phyloP scores from a whole-genome alignment of 1,140 invertebrate genomes.

The Idris sp. region DNA sequence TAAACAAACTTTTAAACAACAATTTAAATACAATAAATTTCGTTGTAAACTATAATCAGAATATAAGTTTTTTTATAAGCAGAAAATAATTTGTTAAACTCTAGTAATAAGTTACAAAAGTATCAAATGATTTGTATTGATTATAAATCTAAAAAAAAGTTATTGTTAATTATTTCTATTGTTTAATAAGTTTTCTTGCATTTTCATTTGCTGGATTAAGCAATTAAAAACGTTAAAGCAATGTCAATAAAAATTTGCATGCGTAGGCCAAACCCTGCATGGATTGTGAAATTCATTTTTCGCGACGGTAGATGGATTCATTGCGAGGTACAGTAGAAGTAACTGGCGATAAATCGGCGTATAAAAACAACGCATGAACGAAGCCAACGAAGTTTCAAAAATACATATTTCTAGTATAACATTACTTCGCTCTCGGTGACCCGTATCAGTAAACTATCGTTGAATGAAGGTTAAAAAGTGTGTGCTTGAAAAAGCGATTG shows the following conservation, averaged over 20 bases:
- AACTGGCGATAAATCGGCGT: constrained; percentile 50
- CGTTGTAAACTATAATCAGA: too few species aligned
- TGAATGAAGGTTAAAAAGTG: constrained; percentile 17
- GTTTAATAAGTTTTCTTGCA: constrained; percentile 22
- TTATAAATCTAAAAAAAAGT: too few species aligned
- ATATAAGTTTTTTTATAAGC: too few species aligned
- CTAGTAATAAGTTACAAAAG: too few species aligned
- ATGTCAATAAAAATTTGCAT: constrained; percentile 56
- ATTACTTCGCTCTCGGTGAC: constrained; percentile 20
- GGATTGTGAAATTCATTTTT: constrained; percentile 47
- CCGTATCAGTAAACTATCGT: constrained; percentile 18
- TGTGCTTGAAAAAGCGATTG: constrained; percentile 7
- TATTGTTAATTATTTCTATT: too few species aligned
- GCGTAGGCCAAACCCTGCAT: constrained; percentile 38
- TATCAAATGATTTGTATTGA: too few species aligned
- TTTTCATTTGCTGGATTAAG: constrained; percentile 43
- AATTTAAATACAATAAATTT: too few species aligned
- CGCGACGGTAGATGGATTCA: constrained; percentile 26
- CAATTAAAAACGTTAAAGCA: constrained; percentile 52
- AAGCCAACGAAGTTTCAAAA: constrained; percentile 26
- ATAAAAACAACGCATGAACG: constrained; percentile 44
- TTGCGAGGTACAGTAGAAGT: constrained; percentile 26
- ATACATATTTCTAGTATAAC: constrained; percentile 38
- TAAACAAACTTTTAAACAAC: too few species aligned
- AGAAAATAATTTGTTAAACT: too few species aligned